Percentiles rank a stretch among this genome's conserved stretches.
These are phyloP conservation scores for Neotoxoptera formosana DNA, from an alignment of 1,140 invertebrate species.

Conservation along the genomic window DNA sequence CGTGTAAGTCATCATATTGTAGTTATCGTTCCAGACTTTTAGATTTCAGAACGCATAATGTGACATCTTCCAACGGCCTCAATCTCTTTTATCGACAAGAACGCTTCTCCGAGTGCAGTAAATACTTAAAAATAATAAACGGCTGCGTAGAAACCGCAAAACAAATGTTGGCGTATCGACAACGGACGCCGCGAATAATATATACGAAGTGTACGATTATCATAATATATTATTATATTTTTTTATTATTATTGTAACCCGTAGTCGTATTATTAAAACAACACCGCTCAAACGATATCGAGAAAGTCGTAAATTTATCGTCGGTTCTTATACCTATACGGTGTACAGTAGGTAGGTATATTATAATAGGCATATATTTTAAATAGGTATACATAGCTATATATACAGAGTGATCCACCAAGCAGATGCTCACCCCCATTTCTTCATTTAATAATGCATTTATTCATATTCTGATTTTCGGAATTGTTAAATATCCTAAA, in stretches of 20 bases:
- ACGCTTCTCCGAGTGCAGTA: neutral
- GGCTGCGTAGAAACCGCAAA: neutral
- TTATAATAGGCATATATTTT: too few relatives aligned
- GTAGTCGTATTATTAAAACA: neutral
- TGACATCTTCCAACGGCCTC: too few relatives aligned
- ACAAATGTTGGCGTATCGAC: neutral
- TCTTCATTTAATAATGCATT: too few relatives aligned
- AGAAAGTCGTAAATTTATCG: conserved; percentile 31
- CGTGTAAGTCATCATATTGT: too few relatives aligned
- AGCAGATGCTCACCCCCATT: too few relatives aligned
- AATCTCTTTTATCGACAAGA: too few relatives aligned
- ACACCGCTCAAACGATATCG: neutral
- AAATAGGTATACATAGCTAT: neutral
- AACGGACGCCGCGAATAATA: neutral
- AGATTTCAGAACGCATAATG: neutral
- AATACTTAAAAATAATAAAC: neutral
- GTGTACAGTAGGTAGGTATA: neutral
- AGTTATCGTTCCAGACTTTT: neutral
- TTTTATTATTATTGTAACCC: neutral
- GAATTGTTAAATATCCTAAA: too few relatives aligned
- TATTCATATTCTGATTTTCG: too few relatives aligned
- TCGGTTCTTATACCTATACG: neutral
- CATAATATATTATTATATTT: neutral
- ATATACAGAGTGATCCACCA: neutral
- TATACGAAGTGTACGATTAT: neutral